Evolutionary conservation across 2,113 vertebrate genomes (phyloP), one percentile per base, ranked within the genome.

Genomic region (Anarhynchus alexandrinus): DNA sequence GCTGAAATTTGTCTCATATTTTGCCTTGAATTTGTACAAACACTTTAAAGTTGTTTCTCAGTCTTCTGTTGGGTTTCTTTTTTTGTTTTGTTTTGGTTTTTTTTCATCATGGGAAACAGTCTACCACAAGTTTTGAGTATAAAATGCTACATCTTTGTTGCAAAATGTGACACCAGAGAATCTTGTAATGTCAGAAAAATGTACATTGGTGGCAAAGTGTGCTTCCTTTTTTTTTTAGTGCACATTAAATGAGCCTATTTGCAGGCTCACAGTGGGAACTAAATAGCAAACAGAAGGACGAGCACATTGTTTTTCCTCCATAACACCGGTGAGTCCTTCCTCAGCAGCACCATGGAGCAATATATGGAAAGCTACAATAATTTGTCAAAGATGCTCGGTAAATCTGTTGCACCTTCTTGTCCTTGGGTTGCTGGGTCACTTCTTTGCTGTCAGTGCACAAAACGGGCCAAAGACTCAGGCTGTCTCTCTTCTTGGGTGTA

Each of bases 111-210:
- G 30, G 36, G 58, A 30, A 67, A 47, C 29, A 43, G 8, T 1
- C 38, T 70, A 5, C 27, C 43, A 51, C 15, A 18, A 23, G 23
- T 72, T 40, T 36, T 23, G 30, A 22, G 18, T 17, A 16, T 12
- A 13, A 61, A 83, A 34, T 0, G 0, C 13, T 38, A 0, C 47
- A 15, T 19, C 12, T 77, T 12, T 30, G 5, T 11, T 65, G 70
- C 52, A 32, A 30, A 55, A 69, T 11, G 45, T 32, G 86, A 27
- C 26, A 47, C 15, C 12, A n/a, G 82, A 71, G 61, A 36, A 45
- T 15, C 15, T 62, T 84, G 57, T 58, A 45, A 5, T 2, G 3
- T 12, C 38, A 10, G 1, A 13, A 49, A 71, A 67, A 14, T 2
- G 7, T 8, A 0, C 21, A 4, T 0, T 36, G 29, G 25, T 59